These are phyloP conservation scores for Brotogeris chrysoptera DNA, from an alignment of 2,797 vertebrate genomes.

Conservation along the genomic window DNA sequence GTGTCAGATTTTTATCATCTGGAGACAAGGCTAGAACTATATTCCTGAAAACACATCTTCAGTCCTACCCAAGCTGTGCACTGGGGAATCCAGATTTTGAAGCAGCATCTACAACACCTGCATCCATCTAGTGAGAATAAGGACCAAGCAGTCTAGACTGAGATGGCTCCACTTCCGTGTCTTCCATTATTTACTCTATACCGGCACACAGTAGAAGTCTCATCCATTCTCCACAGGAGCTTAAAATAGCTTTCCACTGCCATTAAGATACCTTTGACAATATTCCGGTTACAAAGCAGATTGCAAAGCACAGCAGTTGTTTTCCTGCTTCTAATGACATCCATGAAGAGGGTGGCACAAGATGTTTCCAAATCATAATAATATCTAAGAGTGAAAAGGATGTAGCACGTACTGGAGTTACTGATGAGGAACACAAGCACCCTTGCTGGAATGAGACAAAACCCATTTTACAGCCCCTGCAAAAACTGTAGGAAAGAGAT, in stretches of 20 bases:
- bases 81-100: background rate
- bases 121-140: background rate
- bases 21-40: background rate
- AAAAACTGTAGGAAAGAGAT: conserved; percentile 18
- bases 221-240: background rate
- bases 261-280: background rate
- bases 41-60: background rate
- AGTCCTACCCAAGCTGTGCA: background rate
- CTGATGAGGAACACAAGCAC: conserved; percentile 56
- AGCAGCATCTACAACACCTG: background rate
- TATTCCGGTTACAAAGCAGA: background rate
- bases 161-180: background rate
- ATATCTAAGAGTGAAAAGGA: conserved; percentile 10
- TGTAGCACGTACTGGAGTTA: conserved; percentile 36
- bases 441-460: conserved; percentile 1
- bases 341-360: background rate
- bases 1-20: background rate
- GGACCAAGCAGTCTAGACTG: background rate
- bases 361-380: background rate
- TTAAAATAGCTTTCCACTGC: background rate
- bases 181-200: background rate
- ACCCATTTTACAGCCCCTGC: background rate
- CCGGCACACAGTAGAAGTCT: background rate
- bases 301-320: background rate
- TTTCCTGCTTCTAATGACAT: background rate